A percentile compares a stretch with the other conserved stretches of the same genome.
Conservation (phyloP, 2,888 invertebrate genomes). For the Apodemia mormo region DNA sequence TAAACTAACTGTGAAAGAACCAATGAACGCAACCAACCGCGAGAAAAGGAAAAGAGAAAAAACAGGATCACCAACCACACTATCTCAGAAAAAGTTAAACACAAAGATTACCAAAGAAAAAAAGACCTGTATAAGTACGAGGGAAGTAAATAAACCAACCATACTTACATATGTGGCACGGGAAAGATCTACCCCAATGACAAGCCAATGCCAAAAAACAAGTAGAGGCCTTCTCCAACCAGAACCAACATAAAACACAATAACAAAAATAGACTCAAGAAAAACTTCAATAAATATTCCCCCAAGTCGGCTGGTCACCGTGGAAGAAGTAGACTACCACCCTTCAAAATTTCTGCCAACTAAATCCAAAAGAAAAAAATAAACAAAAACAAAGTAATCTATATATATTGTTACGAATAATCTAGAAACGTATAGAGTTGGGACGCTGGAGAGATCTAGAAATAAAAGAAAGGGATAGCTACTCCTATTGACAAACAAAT, state of each 20-base stretch:
- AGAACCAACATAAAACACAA: background rate
- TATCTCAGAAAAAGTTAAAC: slow-evolving; percentile 8
- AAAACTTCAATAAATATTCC: background rate
- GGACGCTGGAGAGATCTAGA: too few relatives aligned
- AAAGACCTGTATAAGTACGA: too few relatives aligned
- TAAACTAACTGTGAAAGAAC: slow-evolving; percentile 24
- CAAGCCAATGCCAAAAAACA: background rate
- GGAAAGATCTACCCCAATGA: background rate
- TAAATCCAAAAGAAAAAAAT: slow-evolving; percentile 23
- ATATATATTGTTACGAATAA: background rate
- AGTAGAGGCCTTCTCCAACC: background rate
- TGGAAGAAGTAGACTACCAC: background rate
- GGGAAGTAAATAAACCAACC: background rate
- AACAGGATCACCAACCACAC: slow-evolving; percentile 15
- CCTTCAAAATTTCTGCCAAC: background rate
- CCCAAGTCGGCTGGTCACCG: slow-evolving; percentile 1
- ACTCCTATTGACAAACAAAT: too few relatives aligned
- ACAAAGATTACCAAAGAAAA: background rate
- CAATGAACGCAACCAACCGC: slow-evolving; percentile 14
- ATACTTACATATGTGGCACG: background rate
- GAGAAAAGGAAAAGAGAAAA: slow-evolving; percentile 22
- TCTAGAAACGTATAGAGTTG: too few relatives aligned
- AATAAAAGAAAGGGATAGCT: too few relatives aligned
- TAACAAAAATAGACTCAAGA: background rate
- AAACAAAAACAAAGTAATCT: background rate